These are phyloP conservation scores for Helicoverpa zea DNA, from an alignment of 1,140 invertebrate species.

Conservation along the genomic window DNA sequence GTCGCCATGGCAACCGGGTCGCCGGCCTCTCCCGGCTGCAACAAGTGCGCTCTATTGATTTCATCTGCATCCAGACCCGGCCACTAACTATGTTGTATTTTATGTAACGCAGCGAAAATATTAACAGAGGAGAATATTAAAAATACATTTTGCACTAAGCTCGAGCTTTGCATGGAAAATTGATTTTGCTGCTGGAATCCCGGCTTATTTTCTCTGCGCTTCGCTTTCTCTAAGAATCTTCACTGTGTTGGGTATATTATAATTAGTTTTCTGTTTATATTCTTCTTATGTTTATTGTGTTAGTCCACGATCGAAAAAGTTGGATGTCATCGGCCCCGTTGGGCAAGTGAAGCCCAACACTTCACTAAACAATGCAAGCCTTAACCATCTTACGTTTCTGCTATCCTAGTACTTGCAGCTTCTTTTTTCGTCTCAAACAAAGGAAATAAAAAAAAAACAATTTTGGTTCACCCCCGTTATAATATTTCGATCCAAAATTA, in stretches of 20 bases:
- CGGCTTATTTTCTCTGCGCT: neutral
- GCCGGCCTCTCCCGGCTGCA: conserved; percentile 32
- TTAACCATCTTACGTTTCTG: neutral
- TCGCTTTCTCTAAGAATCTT: neutral
- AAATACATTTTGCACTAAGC: neutral
- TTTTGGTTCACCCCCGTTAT: neutral
- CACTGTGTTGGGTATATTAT: no score
- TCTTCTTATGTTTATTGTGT: neutral
- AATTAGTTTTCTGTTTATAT: neutral
- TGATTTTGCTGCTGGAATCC: neutral
- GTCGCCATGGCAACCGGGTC: conserved; percentile 21
- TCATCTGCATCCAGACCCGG: conserved; percentile 14
- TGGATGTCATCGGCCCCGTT: no score
- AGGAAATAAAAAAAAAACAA: neutral
- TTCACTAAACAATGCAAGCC: neutral
- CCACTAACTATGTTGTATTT: conserved; percentile 28
- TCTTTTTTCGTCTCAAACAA: neutral
- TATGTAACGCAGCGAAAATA: neutral
- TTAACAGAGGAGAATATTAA: conserved; percentile 13
- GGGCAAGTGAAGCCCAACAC: neutral
- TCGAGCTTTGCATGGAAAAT: neutral
- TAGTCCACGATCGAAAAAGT: neutral
- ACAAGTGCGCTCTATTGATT: conserved; percentile 39
- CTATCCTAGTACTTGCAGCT: neutral
- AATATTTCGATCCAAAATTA: conserved; percentile 8